Base-by-base conservation (phyloP, 2,797 vertebrate genomes). In the Notolepis coatsorum region DNA sequence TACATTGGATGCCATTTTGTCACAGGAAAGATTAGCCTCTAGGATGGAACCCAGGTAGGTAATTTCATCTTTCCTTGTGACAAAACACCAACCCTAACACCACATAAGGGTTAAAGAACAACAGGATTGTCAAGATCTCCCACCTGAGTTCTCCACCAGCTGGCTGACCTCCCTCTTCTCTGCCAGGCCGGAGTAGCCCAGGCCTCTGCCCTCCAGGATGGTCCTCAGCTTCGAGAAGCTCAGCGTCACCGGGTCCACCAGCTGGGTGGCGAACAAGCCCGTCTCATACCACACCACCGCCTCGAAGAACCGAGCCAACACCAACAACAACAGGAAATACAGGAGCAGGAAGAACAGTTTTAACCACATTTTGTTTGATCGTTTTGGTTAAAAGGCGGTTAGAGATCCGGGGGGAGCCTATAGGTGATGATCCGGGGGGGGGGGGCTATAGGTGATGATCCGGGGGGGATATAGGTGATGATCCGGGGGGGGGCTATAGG, bases 251-350 rank as follows among this genome's bases (percentile, higher is more conserved):
- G 97, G 97, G 55, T 99, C 96, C 81, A 98, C 96, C 48, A 99
- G 88, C 93, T 98, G 96, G 2, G 94, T 96, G 58, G 96, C 95
- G 33, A 98, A 94, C 74, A 96, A 91, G 1, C 97, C 97, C 0
- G 95, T 96, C 84, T 98, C 96, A 57, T 96, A 99, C 97, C 97
- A 98, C 25, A 96, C 95, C 12, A 96, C 91, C 42, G 96, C 96
- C 81, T 99, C 97, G 37, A 98, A 96, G 62, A 99, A 91, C 45
- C 97, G 81, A 35, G 96, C 96, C 75, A 99, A 85, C 46, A 94
- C 91, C 63, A 99, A 99, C 4, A 99, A 75, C 57, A 97, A 82
- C 73, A 95, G 77, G 77, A 99, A 96, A 81, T 99, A 99, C 8
- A 99, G 85, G 1, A 98, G 94, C 89, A 98, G 28, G 74, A 98